phyloP scores from a whole-genome alignment of 1,140 invertebrate species.

The Zophobas atratus region DNA sequence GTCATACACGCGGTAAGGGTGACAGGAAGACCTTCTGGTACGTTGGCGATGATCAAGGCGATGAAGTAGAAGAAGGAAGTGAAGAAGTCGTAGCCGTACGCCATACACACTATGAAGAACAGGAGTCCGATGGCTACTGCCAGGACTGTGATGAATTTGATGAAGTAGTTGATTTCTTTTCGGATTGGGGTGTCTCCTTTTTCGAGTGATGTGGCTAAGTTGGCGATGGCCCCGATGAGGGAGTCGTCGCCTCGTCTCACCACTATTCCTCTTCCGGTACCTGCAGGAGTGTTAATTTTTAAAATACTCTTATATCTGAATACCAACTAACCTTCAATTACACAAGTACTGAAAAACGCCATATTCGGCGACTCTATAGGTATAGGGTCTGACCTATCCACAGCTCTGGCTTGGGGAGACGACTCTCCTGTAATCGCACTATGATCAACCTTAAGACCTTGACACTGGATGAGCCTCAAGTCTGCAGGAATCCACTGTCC shows the following conservation, averaged over 20 bases:
- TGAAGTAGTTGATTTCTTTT: conserved; percentile 83
- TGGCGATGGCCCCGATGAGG: conserved; percentile 87
- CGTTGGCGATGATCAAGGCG: conserved; percentile 87
- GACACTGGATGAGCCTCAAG: conserved; percentile 77
- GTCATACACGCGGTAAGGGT: conserved; percentile 85
- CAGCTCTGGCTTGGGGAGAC: conserved; percentile 75
- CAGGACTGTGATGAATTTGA: conserved; percentile 80
- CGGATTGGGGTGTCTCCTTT: conserved; percentile 82
- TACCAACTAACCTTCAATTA: conserved; percentile 73
- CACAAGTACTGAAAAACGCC: conserved; percentile 84
- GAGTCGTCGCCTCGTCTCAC: conserved; percentile 85
- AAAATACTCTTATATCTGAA: no score
- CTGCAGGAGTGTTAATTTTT: no score
- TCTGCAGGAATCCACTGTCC: conserved; percentile 83
- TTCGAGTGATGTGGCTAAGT: conserved; percentile 79
- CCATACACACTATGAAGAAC: conserved; percentile 82
- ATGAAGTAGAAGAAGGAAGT: conserved; percentile 87
- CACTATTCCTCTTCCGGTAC: conserved; percentile 81
- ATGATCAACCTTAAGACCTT: conserved; percentile 71
- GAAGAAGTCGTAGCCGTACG: conserved; percentile 78
- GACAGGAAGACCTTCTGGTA: conserved; percentile 85
- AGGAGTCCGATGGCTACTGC: conserved; percentile 80
- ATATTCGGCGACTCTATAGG: conserved; percentile 83
- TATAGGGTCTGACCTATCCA: conserved; percentile 76
- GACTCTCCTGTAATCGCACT: conserved; percentile 83